Evolutionary conservation across 37 sponge, comb jelly and placozoan genomes (phyloP).

Genomic region (Haliclona indistincta): DNA sequence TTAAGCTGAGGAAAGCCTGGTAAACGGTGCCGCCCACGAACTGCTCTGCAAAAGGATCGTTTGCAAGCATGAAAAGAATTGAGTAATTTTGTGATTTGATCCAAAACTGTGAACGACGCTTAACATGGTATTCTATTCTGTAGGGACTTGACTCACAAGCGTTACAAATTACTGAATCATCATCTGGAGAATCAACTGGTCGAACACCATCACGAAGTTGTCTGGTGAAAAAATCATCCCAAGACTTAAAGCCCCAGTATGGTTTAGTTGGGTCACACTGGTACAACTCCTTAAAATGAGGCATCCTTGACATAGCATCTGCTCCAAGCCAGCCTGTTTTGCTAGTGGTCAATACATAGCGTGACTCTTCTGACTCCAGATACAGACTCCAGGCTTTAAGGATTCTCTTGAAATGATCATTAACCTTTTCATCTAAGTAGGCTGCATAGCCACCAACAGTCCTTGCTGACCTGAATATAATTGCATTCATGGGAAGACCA

Average conservation of each 20-base stretch:
- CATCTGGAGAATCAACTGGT: slow-evolving; percentile 34
- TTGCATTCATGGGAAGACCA: slow-evolving; percentile 60
- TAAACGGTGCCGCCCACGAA: slow-evolving; percentile 32
- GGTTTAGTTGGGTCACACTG: slow-evolving; percentile 11
- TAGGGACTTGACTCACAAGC: slow-evolving; percentile 55
- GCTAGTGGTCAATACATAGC: slow-evolving; percentile 25
- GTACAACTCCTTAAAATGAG: slow-evolving; percentile 7
- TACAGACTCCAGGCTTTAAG: slow-evolving; percentile 32
- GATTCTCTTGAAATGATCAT: slow-evolving; percentile 37
- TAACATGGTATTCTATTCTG: slow-evolving; percentile 14
- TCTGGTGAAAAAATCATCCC: slow-evolving; percentile 51
- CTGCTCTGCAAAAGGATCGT: slow-evolving; percentile 13
- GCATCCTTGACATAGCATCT: slow-evolving; percentile 25
- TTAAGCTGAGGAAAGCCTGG: slow-evolving; percentile 26
- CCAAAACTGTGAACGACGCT: slow-evolving; percentile 21
- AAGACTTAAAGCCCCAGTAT: slow-evolving; percentile 42
- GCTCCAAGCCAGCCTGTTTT: slow-evolving; percentile 29
- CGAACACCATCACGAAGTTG: slow-evolving; percentile 35
- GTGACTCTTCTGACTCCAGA: slow-evolving; percentile 26
- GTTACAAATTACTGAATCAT: slow-evolving; percentile 28
- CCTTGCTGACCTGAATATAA: slow-evolving; percentile 33
- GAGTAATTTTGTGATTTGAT: slow-evolving; percentile 39
- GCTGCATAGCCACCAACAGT: slow-evolving; percentile 42
- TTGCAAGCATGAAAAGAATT: slow-evolving; percentile 17
- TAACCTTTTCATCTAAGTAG: slow-evolving; percentile 24